Percentiles rank a stretch among this genome's conserved stretches.
These are phyloP conservation scores for Chiroxiphia lanceolata DNA, from an alignment of 2,797 vertebrate genomes.

Conservation along the genomic window DNA sequence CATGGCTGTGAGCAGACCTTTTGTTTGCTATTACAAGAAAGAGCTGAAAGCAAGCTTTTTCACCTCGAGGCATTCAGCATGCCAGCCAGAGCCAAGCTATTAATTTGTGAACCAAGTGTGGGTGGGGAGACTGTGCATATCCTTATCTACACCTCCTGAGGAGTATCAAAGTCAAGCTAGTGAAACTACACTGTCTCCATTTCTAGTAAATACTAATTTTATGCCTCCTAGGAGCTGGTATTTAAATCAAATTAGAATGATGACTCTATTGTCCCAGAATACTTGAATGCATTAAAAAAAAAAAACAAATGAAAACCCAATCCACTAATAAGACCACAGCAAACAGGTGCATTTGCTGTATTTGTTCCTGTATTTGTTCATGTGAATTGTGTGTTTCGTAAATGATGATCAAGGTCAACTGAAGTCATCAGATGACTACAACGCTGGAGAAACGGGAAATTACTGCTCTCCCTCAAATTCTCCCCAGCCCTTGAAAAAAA, in stretches of 20 bases:
- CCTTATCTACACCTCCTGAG: background rate
- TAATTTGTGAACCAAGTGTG: constrained; percentile 42
- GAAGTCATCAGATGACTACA: constrained; percentile 1
- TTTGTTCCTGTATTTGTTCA: background rate
- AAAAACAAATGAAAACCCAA: background rate
- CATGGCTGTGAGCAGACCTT: background rate
- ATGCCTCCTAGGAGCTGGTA: background rate
- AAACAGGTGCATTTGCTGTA: background rate
- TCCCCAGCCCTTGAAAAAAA: background rate
- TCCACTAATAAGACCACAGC: background rate
- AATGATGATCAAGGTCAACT: background rate
- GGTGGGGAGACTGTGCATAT: background rate
- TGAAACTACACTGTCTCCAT: background rate
- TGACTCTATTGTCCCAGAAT: background rate
- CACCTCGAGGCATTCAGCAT: background rate
- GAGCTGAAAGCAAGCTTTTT: constrained; percentile 9
- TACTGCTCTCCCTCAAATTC: constrained; percentile 7
- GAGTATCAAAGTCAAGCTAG: background rate
- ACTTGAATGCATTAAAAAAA: background rate
- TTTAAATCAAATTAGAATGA: background rate
- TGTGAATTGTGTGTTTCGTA: background rate
- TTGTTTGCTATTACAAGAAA: background rate
- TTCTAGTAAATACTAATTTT: constrained; percentile 51
- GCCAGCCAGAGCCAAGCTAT: background rate
- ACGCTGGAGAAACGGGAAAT: background rate